Percentiles rank a stretch among this genome's conserved stretches.
Evolutionary conservation across 2,888 invertebrate species (phyloP).

Genomic region (Cantharis nigra): DNA sequence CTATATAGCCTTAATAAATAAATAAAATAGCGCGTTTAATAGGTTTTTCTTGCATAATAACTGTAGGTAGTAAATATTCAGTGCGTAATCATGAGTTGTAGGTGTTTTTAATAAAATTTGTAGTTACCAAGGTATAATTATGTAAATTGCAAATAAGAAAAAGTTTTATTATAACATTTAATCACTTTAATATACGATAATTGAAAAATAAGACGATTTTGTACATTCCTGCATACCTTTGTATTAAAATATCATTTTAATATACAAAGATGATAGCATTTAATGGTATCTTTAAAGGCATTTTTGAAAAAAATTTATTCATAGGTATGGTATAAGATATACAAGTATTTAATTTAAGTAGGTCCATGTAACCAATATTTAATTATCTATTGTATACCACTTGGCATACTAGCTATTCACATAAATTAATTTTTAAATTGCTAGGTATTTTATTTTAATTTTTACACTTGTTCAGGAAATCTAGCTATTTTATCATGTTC

Average conservation of each 20-base stretch:
- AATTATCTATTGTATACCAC: too few species aligned
- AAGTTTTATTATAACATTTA: slow-evolving; percentile 15
- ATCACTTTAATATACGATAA: slow-evolving; percentile 29
- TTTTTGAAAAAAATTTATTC: not conserved
- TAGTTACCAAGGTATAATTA: slow-evolving; percentile 27
- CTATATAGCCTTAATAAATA: not conserved
- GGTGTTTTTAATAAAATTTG: slow-evolving; percentile 29
- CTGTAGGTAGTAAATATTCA: not conserved
- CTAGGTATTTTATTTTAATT: too few species aligned
- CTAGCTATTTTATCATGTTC: too few species aligned
- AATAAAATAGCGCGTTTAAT: not conserved
- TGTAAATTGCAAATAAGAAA: slow-evolving; percentile 27
- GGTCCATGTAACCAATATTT: too few species aligned
- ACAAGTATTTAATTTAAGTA: not conserved
- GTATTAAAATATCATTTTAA: slow-evolving; percentile 12
- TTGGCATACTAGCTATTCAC: too few species aligned
- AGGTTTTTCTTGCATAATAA: not conserved
- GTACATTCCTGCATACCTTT: slow-evolving; percentile 21
- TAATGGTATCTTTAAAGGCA: not conserved
- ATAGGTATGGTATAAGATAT: not conserved
- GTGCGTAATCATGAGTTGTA: slow-evolving; percentile 24
- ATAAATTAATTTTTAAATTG: too few species aligned
- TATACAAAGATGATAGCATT: not conserved
- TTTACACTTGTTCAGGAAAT: too few species aligned
- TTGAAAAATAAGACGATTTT: slow-evolving; percentile 30